Base-by-base conservation (phyloP, 2,888 invertebrate genomes). In the Desoria tigrina region DNA sequence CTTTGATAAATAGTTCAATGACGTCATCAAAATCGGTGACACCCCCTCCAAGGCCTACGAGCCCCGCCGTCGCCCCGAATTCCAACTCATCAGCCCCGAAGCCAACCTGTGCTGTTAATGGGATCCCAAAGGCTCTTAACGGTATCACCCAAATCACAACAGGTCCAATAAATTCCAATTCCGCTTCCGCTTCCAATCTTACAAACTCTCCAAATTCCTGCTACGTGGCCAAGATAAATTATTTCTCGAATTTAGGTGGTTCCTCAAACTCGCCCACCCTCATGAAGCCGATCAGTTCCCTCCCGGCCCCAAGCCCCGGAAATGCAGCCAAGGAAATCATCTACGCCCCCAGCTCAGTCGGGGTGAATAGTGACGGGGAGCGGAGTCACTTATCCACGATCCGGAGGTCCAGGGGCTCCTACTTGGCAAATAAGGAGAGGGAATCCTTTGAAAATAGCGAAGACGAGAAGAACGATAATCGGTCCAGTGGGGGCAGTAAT, bases 161-260 rank as follows among this genome's bases (percentile, higher is more conserved):
- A 16, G 9, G 9, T 11, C 39, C 39, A 11, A n/a, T n/a, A n/a
- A n/a, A n/a, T n/a, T n/a, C n/a, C n/a, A 16, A 16, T 21, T 6
- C 4, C 16, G n/a, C 45, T 16, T 21, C 45, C n/a, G 45, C 16
- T 11, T 16, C 39, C 9, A 16, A 11, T 39, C 39, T 45, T 45
- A 45, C 45, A 18, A 26, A n/a, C 21, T 28, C 55, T 18, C 55
- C 55, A 11, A 55, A 45, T 0, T n/a, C n/a, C n/a, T n/a, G n/a
- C 55, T 76, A 76, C 53, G 74, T 76, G 4, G 76, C 76, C 1
- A 74, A 74, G 71, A 76, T 76, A 14, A 76, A 76, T 53, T 76
- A 76, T 57, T 76, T 76, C 61, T 70, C 76, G 14, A 73, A 45
- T 21, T 21, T 45, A 45, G 21, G n/a, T 21, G 4, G 9, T 21